Conservation (phyloP, 2,888 invertebrate species). For the Sussaba pulchella region DNA sequence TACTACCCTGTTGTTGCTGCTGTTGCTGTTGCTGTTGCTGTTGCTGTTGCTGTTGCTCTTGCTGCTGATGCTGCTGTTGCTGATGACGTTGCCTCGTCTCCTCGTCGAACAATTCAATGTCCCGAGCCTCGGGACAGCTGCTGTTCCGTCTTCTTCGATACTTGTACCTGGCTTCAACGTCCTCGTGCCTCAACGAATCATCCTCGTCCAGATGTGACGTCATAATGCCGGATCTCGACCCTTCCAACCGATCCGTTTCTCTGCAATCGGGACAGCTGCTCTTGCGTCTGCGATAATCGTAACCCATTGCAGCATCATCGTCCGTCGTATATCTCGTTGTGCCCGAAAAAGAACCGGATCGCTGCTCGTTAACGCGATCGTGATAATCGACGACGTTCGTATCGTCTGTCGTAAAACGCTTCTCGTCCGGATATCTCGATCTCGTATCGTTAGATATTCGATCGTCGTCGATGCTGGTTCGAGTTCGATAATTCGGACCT, state of each 20-base stretch:
- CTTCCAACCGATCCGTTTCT: conserved; percentile 38
- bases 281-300: conserved; percentile 77
- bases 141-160: conserved; percentile 77
- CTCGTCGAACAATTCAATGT: conserved; percentile 79
- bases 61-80: conserved; percentile 74
- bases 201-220: conserved; percentile 67
- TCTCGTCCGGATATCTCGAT: conserved; percentile 24
- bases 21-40: conserved; percentile 71
- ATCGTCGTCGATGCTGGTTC: conserved; percentile 47
- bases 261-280: conserved; percentile 81
- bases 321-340: conserved; percentile 39
- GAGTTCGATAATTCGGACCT: conserved; percentile 72
- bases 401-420: neutral
- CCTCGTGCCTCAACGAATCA: conserved; percentile 62
- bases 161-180: conserved; percentile 67
- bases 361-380: conserved; percentile 34
- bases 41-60: conserved; percentile 75
- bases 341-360: conserved; percentile 65
- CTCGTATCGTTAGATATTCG: conserved; percentile 23
- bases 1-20: conserved; percentile 79
- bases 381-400: conserved; percentile 41
- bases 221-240: conserved; percentile 13
- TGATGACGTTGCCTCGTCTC: conserved; percentile 76
- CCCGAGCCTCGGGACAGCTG: conserved; percentile 77
- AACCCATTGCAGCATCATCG: neutral